Conservation (phyloP, 1,140 invertebrate genomes). For the Batillaria attramentaria region DNA sequence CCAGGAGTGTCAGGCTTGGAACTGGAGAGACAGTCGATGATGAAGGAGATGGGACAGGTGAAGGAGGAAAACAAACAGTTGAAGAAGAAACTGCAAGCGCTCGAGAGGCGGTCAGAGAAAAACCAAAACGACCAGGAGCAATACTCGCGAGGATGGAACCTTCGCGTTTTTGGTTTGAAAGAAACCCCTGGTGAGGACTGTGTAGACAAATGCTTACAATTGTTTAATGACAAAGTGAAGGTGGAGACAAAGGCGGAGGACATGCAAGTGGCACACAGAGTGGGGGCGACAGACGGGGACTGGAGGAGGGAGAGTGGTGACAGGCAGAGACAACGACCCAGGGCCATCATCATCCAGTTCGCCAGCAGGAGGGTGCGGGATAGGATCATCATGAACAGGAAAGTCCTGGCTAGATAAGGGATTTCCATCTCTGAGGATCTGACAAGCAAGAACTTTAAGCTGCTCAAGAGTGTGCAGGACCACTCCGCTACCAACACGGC, state of each 20-base stretch:
- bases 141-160: background rate
- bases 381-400: background rate
- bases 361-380: background rate
- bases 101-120: too few species aligned
- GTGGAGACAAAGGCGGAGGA: background rate
- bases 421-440: background rate
- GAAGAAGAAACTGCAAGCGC: too few species aligned
- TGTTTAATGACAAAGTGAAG: background rate
- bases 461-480: background rate
- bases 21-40: too few species aligned
- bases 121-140: background rate
- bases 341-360: slow-evolving; percentile 4
- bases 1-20: too few species aligned
- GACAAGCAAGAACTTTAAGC: background rate
- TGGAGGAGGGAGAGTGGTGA: background rate
- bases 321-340: background rate
- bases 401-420: background rate
- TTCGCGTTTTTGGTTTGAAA: background rate
- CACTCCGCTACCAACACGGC: background rate
- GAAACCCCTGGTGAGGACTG: background rate
- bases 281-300: too few species aligned
- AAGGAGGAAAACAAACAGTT: too few species aligned
- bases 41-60: too few species aligned
- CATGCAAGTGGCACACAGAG: background rate
- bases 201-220: background rate